Evolutionary conservation across 2,888 invertebrate genomes (phyloP), one percentile per base, ranked within the genome.

Genomic region (Globia sparganii): DNA sequence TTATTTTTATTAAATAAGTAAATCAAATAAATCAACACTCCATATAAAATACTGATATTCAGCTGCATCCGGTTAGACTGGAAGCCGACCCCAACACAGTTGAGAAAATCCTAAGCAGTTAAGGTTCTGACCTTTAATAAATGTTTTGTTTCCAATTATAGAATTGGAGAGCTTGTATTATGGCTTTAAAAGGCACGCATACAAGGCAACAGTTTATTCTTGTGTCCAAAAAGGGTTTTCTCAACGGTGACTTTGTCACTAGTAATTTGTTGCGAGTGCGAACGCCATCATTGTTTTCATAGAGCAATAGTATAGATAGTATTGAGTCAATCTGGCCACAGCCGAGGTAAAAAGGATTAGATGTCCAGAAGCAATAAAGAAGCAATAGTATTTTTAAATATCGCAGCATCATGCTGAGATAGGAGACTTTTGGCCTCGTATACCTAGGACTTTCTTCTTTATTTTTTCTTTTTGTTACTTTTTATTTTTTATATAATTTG

Each of bases 91-190:
- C 49, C 8, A 49, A 49, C 9, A 21, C 8, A 25, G 49, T 9
- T 49, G 49, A 2, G 8, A 49, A 49, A 49, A 49, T 8, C 49
- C 21, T 25, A 25, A 53, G 11, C 53, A 11, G 25, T 11, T 53
- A 53, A 53, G 25, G 58, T n/a, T 21, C 21, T 49, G n/a, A 40
- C 21, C 21, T 43, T 64, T n/a, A 8, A 61, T 40, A 53, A 28
- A 75, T 64, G 49, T 43, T 64, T 64, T 28, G 40, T 77, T 53
- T 40, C 65, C 40, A 53, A 53, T 31, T 31, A 62, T 31, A 61
- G 46, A 59, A 59, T 46, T 46, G 34, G n/a, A 74, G 56, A 49
- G 28, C 18, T 28, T 18, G 46, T 77, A 18, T 76, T 13, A 25
- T 40, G 18, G 31, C 5, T 8, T 37, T 15, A 59, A 6, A 58